Base-by-base conservation (phyloP, 2,113 vertebrate genomes). In the Elephas maximus region DNA sequence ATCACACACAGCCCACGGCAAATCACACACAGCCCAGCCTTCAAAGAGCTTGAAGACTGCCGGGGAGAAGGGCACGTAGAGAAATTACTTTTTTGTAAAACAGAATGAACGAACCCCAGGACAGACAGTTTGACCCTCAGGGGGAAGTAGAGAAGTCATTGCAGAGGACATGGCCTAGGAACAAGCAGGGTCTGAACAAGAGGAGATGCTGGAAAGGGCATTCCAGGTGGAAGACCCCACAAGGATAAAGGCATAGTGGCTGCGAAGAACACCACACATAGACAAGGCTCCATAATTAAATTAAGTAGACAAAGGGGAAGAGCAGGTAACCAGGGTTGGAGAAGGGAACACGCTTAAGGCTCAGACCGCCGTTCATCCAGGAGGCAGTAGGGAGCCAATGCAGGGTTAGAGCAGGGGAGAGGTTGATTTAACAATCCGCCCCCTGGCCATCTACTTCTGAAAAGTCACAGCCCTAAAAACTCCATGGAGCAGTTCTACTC, bases 221-320 rank as follows among this genome's bases (percentile, higher is more conserved):
- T 2, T 37, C 2, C 12, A 0, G 69, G 8, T 0, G 12, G 71
- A 17, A 57, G 37, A 45, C 6, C n/a, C 30, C 0, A 48, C 2
- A 0, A 2, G 24, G 12, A 2, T 1, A 26, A 79, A 69, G 30
- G 12, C 8, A 2, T 0, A 0, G 65, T 0, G 45, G 67, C 79
- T 21, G 20, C 5, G n/a, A 17, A 57, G 23, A 65, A 30, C 4
- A n/a, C 21, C 7, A 1, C 37, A 0, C 17, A 8, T 0, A 0
- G n/a, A n/a, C 24, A 1, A 62, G 20, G 24, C 5, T 0, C 53
- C 5, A 8, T 44, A 3, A 30, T 14, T 1, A 7, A 2, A 11
- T 2, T 0, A 20, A 33, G 78, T 62, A 26, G n/a, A 2, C 33
- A 1, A 9, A 10, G 51, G 45, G 30, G 10, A 65, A 3, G 81